phyloP scores from a whole-genome alignment of 2,797 vertebrate genomes.

The Paratrypauchen microcephalus region DNA sequence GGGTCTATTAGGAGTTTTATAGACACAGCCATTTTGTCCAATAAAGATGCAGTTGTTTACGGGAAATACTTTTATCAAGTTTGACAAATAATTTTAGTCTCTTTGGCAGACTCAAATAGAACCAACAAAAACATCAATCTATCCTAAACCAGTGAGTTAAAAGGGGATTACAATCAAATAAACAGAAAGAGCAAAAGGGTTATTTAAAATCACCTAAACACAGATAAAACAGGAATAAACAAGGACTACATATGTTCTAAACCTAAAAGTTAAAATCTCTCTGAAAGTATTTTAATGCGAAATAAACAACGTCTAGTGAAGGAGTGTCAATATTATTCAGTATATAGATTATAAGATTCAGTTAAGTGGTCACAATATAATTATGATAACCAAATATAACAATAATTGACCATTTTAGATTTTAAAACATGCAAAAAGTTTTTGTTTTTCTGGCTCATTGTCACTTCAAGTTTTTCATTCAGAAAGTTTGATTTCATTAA shows the following conservation, averaged over 20 bases:
- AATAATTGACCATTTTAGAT: too few relatives aligned
- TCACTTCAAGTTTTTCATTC: too few relatives aligned
- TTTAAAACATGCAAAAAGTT: too few relatives aligned
- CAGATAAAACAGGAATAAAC: neutral
- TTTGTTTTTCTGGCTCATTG: too few relatives aligned
- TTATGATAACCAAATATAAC: too few relatives aligned
- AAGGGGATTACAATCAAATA: neutral
- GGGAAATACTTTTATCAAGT: neutral
- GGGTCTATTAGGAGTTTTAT: constrained; percentile 19
- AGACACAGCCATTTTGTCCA: constrained; percentile 8
- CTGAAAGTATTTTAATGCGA: too few relatives aligned
- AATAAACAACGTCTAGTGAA: too few relatives aligned
- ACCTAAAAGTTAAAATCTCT: too few relatives aligned
- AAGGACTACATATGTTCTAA: too few relatives aligned
- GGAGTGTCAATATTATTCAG: neutral
- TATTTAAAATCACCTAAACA: neutral
- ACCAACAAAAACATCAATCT: neutral
- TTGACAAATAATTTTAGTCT: neutral
- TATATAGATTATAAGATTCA: too few relatives aligned
- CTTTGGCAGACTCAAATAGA: neutral
- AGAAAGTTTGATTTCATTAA: too few relatives aligned
- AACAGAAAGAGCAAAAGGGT: neutral
- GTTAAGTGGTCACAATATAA: too few relatives aligned
- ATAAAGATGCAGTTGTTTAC: constrained; percentile 6
- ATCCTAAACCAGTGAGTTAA: neutral